Percentiles rank a stretch among this genome's conserved stretches.
phyloP scores from a whole-genome alignment of 2,113 vertebrate genomes.

The Trachemys scripta region DNA sequence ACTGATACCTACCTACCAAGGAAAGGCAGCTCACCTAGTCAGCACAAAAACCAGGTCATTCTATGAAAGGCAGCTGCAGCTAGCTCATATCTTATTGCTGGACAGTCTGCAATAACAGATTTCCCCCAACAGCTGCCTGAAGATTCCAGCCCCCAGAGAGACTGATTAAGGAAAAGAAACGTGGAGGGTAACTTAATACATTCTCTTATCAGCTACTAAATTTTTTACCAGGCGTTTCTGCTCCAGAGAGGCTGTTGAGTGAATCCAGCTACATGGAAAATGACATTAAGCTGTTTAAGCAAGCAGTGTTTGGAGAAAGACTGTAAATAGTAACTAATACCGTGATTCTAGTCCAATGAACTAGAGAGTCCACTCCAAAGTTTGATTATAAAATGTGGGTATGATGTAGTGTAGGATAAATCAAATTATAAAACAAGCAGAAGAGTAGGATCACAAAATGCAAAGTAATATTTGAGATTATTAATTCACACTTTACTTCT shows the following conservation, averaged over 20 bases:
- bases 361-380: background rate
- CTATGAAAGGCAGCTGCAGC: background rate
- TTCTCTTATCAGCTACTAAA: conserved; percentile 23
- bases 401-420: background rate
- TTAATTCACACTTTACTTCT: background rate
- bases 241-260: background rate
- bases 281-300: background rate
- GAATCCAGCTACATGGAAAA: background rate
- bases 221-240: background rate
- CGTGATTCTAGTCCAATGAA: accelerated
- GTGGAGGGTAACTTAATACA: background rate
- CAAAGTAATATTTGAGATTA: background rate
- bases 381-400: background rate
- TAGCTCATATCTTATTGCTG: background rate
- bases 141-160: background rate
- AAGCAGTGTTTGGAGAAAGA: background rate
- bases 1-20: background rate
- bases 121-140: conserved; percentile 26
- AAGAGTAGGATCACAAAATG: background rate
- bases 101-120: conserved; percentile 53
- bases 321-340: background rate
- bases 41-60: background rate
- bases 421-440: background rate
- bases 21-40: background rate
- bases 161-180: background rate